Evolutionary conservation across 2,888 invertebrate species (phyloP), one percentile per base, ranked within the genome.

Genomic region (Drosophila macrospina): DNA sequence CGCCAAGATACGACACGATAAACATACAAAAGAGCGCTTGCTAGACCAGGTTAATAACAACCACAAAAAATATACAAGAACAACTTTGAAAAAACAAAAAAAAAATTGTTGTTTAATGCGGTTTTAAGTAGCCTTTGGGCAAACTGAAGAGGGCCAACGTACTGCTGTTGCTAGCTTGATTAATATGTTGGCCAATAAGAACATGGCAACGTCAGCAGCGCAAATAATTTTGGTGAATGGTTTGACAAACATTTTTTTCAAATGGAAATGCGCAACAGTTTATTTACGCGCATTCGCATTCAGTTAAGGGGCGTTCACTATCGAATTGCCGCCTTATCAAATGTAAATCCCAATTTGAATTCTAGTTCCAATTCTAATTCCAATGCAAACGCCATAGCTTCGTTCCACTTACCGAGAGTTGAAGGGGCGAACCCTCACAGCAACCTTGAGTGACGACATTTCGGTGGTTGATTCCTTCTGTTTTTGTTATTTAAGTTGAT

Each of bases 391-490:
- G 15, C 7, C 55, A 56, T 20, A 37, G 4, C 20, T 11, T 26
- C 50, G 36, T 34, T 36, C 28, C 42, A 66, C 92, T 90, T 91
- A 97, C 97, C 97, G 96, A 93, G 96, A 95, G 93, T 97, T 97
- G 93, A 97, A 97, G 93, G 97, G 97, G 92, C 97, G 95, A 93
- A 97, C 97, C 93, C 97, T 95, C 87, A 97, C 97, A 90, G 97
- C 97, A 91, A 97, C 97, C 94, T 97, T 97, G 90, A 98, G 96
- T 88, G 97, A 97, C 91, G 97, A 97, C 97, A 97, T 97, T 76
- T 82, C 73, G 72, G 76, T 74, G 74, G 82, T 84, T 69, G 69
- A 55, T 67, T 37, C 30, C 47, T 20, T 20, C 41, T 8, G 28
- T 6, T 44, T 30, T 15, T 37, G 11, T 34, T 34, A n/a, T 34